Conservation (phyloP, 2,797 vertebrate species). For the Acanthiza pusilla region DNA sequence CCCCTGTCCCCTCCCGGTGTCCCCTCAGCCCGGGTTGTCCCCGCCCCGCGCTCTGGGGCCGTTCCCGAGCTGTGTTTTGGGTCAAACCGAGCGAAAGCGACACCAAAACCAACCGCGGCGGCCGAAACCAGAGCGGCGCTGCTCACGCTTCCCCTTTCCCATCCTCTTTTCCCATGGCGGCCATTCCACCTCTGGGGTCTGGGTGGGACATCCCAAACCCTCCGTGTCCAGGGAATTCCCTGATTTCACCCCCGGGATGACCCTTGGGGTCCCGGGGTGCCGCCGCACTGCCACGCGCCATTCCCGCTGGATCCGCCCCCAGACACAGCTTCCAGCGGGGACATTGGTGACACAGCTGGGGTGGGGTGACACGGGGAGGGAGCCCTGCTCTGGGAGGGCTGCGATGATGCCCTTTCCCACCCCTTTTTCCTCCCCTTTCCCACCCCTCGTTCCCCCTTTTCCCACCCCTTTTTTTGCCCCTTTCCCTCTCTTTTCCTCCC, state of each 20-base stretch:
- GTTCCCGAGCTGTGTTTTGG: neutral
- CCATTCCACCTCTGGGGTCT: neutral
- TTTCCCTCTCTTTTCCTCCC: too few species aligned
- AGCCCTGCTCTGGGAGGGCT: neutral
- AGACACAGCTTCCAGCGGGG: too few species aligned
- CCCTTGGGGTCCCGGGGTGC: too few species aligned
- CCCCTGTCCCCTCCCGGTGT: neutral
- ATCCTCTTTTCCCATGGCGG: neutral
- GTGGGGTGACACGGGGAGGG: neutral
- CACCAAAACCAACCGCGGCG: fast-evolving
- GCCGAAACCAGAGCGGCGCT: neutral
- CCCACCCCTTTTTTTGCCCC: too few species aligned
- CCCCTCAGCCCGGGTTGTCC: neutral
- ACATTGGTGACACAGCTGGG: neutral
- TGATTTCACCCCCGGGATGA: neutral
- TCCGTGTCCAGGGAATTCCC: fast-evolving
- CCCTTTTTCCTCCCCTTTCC: too few species aligned
- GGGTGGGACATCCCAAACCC: neutral
- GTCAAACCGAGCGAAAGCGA: fast-evolving
- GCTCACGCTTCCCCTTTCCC: neutral
- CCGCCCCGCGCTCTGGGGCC: fast-evolving
- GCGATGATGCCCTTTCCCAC: neutral
- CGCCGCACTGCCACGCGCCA: fast-evolving
- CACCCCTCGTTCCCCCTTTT: too few species aligned
- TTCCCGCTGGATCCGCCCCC: too few species aligned